A percentile compares a stretch with the other conserved stretches of the same genome.
These are phyloP conservation scores for Romanogobio albipinnatus DNA, from an alignment of 2,113 vertebrate species.

Conservation along the genomic window DNA sequence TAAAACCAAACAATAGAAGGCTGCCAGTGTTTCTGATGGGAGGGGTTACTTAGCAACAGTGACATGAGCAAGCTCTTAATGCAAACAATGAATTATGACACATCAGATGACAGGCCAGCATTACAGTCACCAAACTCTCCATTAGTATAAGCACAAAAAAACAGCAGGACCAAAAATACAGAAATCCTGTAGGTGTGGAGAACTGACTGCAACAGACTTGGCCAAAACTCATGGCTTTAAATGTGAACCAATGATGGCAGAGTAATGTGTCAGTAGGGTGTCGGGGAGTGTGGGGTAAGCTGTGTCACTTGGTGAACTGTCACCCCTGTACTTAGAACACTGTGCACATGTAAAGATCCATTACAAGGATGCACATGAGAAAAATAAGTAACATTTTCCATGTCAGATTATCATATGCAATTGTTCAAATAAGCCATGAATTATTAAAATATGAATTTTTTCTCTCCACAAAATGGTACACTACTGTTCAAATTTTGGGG, in stretches of 20 bases:
- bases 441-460: not conserved
- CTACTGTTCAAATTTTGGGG: not conserved
- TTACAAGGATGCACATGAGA: not conserved
- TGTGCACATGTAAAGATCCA: not conserved
- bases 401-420: not conserved
- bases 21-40: not conserved
- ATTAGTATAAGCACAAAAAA: slow-evolving; percentile 3
- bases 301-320: not conserved
- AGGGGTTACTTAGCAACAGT: slow-evolving; percentile 36
- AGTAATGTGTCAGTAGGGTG: not conserved
- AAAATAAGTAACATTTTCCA: not conserved
- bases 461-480: not conserved
- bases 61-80: not conserved
- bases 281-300: not conserved
- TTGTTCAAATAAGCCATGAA: not conserved
- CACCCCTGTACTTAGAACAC: not conserved
- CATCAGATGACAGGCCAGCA: slow-evolving; percentile 4
- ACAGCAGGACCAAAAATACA: not conserved
- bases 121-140: not conserved
- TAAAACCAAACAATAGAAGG: slow-evolving; percentile 9
- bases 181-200: not conserved
- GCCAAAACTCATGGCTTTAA: not conserved
- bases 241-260: not conserved
- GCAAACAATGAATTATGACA: slow-evolving; percentile 32
- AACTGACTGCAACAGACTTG: not conserved